Evolutionary conservation across 2,113 vertebrate species (phyloP).

Genomic region (Zosterops lateralis): DNA sequence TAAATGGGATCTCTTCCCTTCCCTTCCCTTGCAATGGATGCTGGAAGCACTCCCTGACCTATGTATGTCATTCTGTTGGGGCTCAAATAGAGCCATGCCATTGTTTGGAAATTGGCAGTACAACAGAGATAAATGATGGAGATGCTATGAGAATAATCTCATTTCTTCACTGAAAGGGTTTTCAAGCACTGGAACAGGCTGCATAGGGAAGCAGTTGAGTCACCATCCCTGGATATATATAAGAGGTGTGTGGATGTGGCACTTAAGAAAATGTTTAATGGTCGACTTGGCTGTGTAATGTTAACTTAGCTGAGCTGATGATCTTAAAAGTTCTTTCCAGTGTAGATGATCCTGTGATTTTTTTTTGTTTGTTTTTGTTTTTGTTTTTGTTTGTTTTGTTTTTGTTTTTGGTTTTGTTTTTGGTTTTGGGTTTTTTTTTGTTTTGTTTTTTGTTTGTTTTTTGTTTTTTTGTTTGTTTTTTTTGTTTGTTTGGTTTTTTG

Average conservation of each 20-base stretch:
- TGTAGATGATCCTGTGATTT: fast-evolving
- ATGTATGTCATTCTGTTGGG: neutral
- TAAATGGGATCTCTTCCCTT: neutral
- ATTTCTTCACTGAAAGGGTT: neutral
- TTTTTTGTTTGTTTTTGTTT: neutral
- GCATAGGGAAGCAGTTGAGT: neutral
- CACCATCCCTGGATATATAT: neutral
- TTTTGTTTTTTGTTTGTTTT: no score
- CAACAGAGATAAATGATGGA: neutral
- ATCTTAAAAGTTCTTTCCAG: neutral
- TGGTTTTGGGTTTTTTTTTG: no score
- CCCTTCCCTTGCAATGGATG: neutral
- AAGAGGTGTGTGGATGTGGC: neutral
- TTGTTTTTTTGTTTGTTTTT: no score
- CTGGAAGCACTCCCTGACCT: neutral
- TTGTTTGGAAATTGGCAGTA: neutral
- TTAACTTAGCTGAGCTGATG: neutral
- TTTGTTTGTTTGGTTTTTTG: no score
- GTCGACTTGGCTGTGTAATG: neutral
- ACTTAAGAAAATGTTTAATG: neutral
- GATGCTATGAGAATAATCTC: neutral
- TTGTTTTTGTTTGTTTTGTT: no score
- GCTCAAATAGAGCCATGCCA: neutral
- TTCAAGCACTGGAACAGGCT: neutral
- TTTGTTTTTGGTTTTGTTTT: no score